These are phyloP conservation scores for Orestias chungarensis DNA, from an alignment of 2,797 vertebrate genomes.

Conservation along the genomic window DNA sequence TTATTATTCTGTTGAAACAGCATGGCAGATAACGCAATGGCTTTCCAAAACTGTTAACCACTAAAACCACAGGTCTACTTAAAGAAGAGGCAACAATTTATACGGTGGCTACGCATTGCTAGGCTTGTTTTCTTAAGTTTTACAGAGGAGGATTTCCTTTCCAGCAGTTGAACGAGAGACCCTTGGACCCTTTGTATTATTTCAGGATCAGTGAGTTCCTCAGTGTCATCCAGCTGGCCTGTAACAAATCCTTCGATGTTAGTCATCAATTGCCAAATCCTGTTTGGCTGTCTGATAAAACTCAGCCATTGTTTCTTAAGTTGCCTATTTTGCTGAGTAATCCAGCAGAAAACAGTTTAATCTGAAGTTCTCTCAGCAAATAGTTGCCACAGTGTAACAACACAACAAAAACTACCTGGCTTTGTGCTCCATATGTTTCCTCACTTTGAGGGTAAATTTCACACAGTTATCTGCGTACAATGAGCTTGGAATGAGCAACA, in stretches of 20 bases:
- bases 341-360: conserved; percentile 13
- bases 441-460: conserved; percentile 10
- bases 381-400: not conserved
- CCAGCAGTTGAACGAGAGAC: conserved; percentile 24
- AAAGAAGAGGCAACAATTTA: not conserved
- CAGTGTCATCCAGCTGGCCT: conserved; percentile 40
- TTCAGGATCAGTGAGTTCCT: conserved; percentile 36
- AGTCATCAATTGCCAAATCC: conserved; percentile 56
- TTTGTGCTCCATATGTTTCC: conserved; percentile 2
- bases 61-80: conserved; percentile 5
- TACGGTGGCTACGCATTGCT: not conserved
- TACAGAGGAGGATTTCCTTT: conserved; percentile 23
- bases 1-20: not conserved
- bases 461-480: conserved; percentile 1
- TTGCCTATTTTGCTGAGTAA: no score
- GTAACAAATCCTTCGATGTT: conserved; percentile 53
- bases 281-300: conserved; percentile 42
- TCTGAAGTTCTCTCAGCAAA: conserved; percentile 22
- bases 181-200: conserved; percentile 33
- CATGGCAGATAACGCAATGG: conserved; percentile 1
- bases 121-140: conserved; percentile 28
- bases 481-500: not conserved
- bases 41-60: conserved; percentile 20
- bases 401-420: conserved; percentile 5
- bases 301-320: conserved; percentile 1